Evolutionary conservation across 2,888 invertebrate genomes (phyloP).

Genomic region (Rhimphoctona megacephalus): DNA sequence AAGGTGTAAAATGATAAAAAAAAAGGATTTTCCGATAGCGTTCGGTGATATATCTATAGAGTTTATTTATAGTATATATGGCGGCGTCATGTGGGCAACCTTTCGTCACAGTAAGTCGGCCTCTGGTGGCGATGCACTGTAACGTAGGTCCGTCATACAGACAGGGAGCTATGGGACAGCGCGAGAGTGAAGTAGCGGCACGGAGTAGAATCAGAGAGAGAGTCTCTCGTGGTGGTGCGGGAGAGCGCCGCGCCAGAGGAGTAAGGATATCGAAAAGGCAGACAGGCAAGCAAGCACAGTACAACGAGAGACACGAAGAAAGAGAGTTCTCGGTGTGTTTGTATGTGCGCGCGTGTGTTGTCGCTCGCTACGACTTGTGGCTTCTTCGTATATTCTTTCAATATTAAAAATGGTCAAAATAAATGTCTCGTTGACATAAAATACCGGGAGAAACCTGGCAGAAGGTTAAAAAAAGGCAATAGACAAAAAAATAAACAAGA

Average conservation of each 20-base stretch:
- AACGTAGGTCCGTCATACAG: slow-evolving; percentile 68
- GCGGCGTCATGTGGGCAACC: slow-evolving; percentile 4
- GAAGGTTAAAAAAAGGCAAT: slow-evolving; percentile 2
- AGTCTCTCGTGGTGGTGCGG: slow-evolving; percentile 69
- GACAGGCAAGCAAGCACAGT: slow-evolving; percentile 19
- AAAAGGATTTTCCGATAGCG: background rate
- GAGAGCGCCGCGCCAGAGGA: slow-evolving; percentile 63
- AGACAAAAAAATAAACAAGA: slow-evolving; percentile 16
- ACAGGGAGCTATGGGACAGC: slow-evolving; percentile 62
- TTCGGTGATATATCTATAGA: background rate
- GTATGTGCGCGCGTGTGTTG: slow-evolving; percentile 50
- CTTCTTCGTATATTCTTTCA: slow-evolving; percentile 23
- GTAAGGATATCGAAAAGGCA: slow-evolving; percentile 39
- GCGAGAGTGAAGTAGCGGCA: slow-evolving; percentile 54
- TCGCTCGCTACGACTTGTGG: slow-evolving; percentile 64
- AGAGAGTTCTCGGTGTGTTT: slow-evolving; percentile 52
- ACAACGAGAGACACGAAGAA: slow-evolving; percentile 53
- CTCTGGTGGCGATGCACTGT: slow-evolving; percentile 80
- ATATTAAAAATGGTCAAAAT: background rate
- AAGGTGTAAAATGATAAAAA: background rate
- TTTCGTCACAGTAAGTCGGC: slow-evolving; percentile 65
- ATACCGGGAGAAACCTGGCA: background rate
- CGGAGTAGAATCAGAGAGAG: slow-evolving; percentile 56
- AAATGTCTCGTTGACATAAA: slow-evolving; percentile 8
- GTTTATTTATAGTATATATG: background rate